Conservation (phyloP, 2,797 vertebrate species). For the Chiroxiphia lanceolata region DNA sequence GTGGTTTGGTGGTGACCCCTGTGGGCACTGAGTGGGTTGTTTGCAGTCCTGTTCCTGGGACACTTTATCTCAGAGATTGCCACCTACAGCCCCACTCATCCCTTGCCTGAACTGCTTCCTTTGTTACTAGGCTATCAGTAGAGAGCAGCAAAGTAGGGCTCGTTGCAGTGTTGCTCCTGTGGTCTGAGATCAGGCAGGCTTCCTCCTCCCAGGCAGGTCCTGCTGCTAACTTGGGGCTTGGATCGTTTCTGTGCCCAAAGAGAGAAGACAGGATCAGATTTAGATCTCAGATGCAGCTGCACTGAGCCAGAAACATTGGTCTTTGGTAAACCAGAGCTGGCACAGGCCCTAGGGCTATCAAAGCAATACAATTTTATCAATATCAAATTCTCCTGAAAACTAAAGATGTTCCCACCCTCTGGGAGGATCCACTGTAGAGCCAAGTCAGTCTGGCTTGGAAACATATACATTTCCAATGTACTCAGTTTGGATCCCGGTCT, state of each 20-base stretch:
- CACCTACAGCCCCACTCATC: neutral
- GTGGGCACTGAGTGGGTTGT: neutral
- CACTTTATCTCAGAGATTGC: neutral
- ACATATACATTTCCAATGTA: neutral
- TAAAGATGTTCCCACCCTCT: neutral
- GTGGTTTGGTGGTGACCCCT: neutral
- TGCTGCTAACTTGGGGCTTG: neutral
- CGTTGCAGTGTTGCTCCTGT: neutral
- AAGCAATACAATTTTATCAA: neutral
- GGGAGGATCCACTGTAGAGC: neutral
- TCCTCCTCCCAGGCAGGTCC: neutral
- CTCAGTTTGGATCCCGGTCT: neutral
- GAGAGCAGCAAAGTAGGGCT: neutral
- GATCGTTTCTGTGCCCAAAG: neutral
- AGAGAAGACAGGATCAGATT: neutral
- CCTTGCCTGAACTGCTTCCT: neutral
- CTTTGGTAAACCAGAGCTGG: slow-evolving; percentile 2
- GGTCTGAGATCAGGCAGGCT: neutral
- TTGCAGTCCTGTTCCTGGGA: neutral
- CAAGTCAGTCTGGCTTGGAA: neutral
- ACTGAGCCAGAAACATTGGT: neutral
- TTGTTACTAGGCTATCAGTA: neutral
- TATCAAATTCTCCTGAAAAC: neutral
- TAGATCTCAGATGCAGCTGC: neutral
- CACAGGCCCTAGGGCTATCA: neutral